Percentiles rank a stretch among this genome's conserved stretches.
These are phyloP conservation scores for Apteryx mantelli DNA, from an alignment of 2,113 vertebrate species.

Conservation along the genomic window DNA sequence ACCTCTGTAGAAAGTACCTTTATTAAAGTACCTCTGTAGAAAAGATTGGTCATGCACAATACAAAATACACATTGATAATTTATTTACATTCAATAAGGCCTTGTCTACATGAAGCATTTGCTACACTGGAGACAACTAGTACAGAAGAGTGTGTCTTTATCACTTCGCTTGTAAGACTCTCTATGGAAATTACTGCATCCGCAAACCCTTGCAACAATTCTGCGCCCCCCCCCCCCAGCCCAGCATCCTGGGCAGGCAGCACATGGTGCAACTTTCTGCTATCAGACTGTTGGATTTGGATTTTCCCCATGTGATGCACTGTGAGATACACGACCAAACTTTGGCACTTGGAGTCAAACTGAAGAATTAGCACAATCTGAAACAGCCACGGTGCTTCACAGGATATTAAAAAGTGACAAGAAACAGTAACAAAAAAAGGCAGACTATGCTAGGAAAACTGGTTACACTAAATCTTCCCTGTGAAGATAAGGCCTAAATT, in stretches of 20 bases:
- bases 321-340: not conserved
- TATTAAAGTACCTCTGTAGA: not conserved
- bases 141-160: not conserved
- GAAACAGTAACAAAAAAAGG: not conserved
- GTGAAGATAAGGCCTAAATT: no score
- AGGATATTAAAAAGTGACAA: not conserved
- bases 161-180: not conserved
- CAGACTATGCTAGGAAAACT: rapidly evolving
- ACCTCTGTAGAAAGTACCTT: not conserved
- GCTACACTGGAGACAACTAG: not conserved
- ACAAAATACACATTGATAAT: not conserved
- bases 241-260: not conserved
- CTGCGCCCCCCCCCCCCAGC: not conserved
- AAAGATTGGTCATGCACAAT: not conserved
- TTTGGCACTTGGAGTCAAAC: not conserved
- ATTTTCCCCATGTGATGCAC: not conserved
- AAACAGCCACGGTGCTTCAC: not conserved
- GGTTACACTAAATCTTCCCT: not conserved
- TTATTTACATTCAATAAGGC: not conserved
- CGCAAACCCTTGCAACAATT: not conserved
- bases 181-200: not conserved
- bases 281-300: not conserved
- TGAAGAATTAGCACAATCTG: not conserved
- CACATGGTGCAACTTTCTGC: not conserved
- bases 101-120: not conserved